Evolutionary conservation across 2,113 vertebrate species (phyloP), one percentile per base, ranked within the genome.

Genomic region (Pandion haliaetus): DNA sequence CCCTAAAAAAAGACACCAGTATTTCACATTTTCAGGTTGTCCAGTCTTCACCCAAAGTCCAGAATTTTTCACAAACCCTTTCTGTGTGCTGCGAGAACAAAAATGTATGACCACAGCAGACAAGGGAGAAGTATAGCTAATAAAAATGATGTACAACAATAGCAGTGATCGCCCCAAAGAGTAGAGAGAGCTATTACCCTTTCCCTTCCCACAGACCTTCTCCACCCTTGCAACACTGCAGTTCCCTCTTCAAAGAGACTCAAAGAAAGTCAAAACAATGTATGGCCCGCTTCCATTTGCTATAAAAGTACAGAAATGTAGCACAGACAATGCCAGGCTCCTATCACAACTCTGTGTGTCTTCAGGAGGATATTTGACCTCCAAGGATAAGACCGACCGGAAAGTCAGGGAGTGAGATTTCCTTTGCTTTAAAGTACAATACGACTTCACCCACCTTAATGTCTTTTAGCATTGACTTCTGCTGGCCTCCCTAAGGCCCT

Each of bases 231-330:
- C 69, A 71, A 3, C 9, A 12, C 19, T 25, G 29, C 57, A 74
- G 73, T n/a, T 93, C n/a, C 42, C n/a, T 89, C 94, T 87, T 95
- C 92, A 93, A 91, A 96, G 92, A 61, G 54, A 45, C 69, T 70
- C 76, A 28, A 23, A 93, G 69, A 87, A 88, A 84, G 55, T 32
- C 65, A 45, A 91, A 86, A 94, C 94, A 97, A 95, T 84, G 65
- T 21, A 74, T 94, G 92, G 94, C 90, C 29, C 2, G 12, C 47
- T 93, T 95, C 95, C 94, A 88, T 59, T 92, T 69, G 62, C 82
- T 69, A 29, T 71, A 78, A 80, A 84, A 85, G 57, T 45, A 49
- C 65, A 71, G 73, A 71, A 66, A 40, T 3, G 50, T 17, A 50
- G 81, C 2, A 4, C 69, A 93, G 82, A 77, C 73, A 94, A 74